Evolutionary conservation across 2,888 invertebrate species (phyloP), one percentile per base, ranked within the genome.

Genomic region (Petrolisthes manimaculis): DNA sequence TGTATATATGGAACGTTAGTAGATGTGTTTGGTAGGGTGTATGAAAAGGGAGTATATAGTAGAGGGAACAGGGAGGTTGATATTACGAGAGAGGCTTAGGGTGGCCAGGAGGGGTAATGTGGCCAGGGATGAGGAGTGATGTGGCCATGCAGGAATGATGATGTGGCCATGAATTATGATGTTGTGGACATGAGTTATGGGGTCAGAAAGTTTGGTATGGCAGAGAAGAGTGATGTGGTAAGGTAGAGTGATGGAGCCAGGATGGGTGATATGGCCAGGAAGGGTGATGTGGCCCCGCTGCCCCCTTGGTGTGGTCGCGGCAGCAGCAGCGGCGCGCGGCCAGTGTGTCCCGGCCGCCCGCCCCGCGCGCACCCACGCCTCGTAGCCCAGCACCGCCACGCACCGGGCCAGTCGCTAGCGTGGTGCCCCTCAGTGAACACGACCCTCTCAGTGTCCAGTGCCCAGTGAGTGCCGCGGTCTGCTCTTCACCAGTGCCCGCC

Each of bases 361-460:
- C 87, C 87, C 79, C 83, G 83, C 87, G 83, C 87, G 87, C 87
- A 83, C 87, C 83, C 87, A 87, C 87, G 71, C 87, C 83, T 83
- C 83, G 69, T 79, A 79, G 78, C 87, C 83, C 87, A 83, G 74
- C 83, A 55, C 71, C 79, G 79, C 87, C 83, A 87, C 87, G 83
- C 86, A 86, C 87, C 83, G 83, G 83, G 86, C 86, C 86, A 86
- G 87, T 87, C 87, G 87, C 87, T 83, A 87, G 87, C 83, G 83
- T 87, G 87, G 87, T 87, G 83, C 87, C 87, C 87, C 83, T 82
- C 83, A 87, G 87, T 87, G 83, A 83, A 87, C 87, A 86, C 79
- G 21, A 55, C 87, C 83, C 80, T 83, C 79, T 83, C 82, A 87
- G 83, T 87, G 87, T 83, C 87, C 83, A 83, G 78, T 83, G 82